Percentiles rank a stretch among this genome's conserved stretches.
These are phyloP conservation scores for Coccyzus lansbergi DNA, from an alignment of 2,797 vertebrate genomes.

Conservation along the genomic window DNA sequence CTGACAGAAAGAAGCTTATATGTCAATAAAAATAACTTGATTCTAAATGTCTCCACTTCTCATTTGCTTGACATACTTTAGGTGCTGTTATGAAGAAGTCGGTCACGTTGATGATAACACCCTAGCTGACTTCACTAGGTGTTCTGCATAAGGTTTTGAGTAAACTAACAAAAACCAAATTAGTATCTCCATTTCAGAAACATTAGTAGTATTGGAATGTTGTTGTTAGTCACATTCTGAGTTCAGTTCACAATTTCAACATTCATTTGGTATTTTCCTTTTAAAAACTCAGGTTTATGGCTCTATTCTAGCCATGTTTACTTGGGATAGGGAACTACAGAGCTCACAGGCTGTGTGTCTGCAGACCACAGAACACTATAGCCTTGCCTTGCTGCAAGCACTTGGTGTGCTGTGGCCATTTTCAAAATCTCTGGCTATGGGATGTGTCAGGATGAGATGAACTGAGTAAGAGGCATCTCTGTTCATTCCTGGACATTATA, in stretches of 20 bases:
- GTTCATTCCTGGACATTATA: not conserved
- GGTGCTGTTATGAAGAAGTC: not conserved
- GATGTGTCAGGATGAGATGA: not conserved
- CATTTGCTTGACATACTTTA: not conserved
- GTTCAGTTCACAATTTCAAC: not conserved
- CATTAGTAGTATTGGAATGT: not conserved
- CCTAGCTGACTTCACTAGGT: not conserved
- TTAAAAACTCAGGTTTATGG: not conserved
- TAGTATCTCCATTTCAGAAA: not conserved
- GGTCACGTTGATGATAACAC: not conserved
- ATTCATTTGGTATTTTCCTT: not conserved
- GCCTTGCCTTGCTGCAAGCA: not conserved
- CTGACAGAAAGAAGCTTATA: not conserved
- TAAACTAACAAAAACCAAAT: not conserved
- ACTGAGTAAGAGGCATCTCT: not conserved
- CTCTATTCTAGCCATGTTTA: not conserved
- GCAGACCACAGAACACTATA: not conserved
- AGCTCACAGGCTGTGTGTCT: not conserved
- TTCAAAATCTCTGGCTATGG: not conserved
- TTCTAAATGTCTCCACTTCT: not conserved
- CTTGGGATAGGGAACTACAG: not conserved
- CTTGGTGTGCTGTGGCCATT: rapidly evolving
- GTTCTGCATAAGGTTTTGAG: not conserved
- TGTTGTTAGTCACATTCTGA: not conserved
- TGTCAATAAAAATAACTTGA: not conserved